Conservation (phyloP, 2,888 invertebrate genomes). For the Luperina testacea region DNA sequence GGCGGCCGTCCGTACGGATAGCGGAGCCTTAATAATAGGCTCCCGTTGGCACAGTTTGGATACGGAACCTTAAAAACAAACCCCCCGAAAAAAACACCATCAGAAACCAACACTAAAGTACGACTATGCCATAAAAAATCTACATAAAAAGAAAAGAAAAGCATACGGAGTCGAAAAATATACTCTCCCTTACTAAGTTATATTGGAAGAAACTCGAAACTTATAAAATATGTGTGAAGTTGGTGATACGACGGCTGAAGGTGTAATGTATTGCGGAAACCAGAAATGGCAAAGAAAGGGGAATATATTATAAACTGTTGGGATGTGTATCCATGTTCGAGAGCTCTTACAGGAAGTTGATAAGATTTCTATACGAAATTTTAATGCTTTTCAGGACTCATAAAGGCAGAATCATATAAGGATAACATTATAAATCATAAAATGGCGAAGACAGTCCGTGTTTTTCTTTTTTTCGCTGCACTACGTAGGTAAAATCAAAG, state of each 20-base stretch:
- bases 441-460: no score
- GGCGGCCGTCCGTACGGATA: not conserved
- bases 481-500: no score
- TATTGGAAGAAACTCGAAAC: constrained; percentile 66
- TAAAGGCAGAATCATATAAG: no score
- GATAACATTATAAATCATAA: no score
- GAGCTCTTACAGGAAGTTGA: constrained; percentile 11
- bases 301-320: constrained; percentile 58
- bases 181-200: constrained; percentile 61
- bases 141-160: constrained; percentile 52
- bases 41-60: not conserved
- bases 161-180: constrained; percentile 53
- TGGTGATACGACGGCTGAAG: constrained; percentile 64
- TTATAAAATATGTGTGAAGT: constrained; percentile 69
- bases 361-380: not conserved
- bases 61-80: not conserved
- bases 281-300: constrained; percentile 55
- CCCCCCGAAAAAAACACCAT: not conserved
- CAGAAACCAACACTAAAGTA: constrained; percentile 23
- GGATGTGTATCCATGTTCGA: constrained; percentile 16
- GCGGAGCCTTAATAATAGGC: not conserved
- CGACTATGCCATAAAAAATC: constrained; percentile 39
- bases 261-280: constrained; percentile 63
- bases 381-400: not conserved
- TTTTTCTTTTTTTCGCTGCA: no score